These are phyloP conservation scores for Cetonia aurata DNA, from an alignment of 2,888 invertebrate genomes.

Conservation along the genomic window DNA sequence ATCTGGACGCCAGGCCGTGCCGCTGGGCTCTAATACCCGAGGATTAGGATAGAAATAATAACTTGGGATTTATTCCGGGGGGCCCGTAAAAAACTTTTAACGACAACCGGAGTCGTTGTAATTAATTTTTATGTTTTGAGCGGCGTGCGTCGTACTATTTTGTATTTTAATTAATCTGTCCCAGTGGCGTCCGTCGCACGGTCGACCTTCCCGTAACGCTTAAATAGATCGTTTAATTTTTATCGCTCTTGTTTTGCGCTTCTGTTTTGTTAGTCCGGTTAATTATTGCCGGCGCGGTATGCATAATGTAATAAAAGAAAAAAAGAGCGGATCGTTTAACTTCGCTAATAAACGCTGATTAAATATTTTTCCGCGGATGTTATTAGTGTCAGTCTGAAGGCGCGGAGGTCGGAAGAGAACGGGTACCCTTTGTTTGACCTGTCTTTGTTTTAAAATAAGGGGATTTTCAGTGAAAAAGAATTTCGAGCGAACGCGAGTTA, in stretches of 20 bases:
- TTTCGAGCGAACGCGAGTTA: too few species aligned
- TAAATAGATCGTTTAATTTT: conserved; percentile 34
- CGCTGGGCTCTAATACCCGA: conserved; percentile 14
- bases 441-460: neutral
- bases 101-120: conserved; percentile 39
- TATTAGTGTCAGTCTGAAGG: conserved; percentile 11
- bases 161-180: conserved; percentile 37
- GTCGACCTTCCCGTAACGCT: neutral
- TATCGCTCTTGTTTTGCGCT: conserved; percentile 11
- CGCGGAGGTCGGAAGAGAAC: neutral
- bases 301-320: conserved; percentile 24
- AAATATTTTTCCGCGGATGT: conserved; percentile 23
- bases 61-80: conserved; percentile 27
- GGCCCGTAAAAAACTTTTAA: conserved; percentile 35
- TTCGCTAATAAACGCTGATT: conserved; percentile 28
- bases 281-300: conserved; percentile 21
- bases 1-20: neutral
- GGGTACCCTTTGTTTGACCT: neutral
- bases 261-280: conserved; percentile 23
- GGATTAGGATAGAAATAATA: conserved; percentile 37
- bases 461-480: too few species aligned
- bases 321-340: conserved; percentile 21
- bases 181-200: conserved; percentile 26
- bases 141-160: conserved; percentile 29
- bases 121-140: conserved; percentile 40